These are phyloP conservation scores for Misgurnus mizolepis DNA, from an alignment of 2,113 vertebrate species.

Conservation along the genomic window DNA sequence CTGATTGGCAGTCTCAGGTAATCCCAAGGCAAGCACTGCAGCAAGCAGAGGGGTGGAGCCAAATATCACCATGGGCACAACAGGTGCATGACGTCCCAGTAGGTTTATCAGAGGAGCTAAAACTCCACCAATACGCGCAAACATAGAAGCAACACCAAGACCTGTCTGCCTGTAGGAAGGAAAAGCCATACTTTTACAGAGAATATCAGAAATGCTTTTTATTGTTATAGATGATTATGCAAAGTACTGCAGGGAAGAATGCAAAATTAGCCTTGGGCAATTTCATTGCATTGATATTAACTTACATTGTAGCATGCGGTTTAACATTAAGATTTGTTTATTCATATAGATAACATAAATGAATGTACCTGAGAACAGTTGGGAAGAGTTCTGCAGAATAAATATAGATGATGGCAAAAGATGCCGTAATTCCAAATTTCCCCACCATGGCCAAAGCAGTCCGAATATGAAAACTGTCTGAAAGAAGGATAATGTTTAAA, in stretches of 20 bases:
- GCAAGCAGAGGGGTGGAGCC: slow-evolving; percentile 72
- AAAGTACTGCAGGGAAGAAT: too few relatives aligned
- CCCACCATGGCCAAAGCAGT: slow-evolving; percentile 75
- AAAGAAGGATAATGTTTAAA: background rate
- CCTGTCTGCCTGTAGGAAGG: slow-evolving; percentile 77
- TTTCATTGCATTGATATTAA: background rate
- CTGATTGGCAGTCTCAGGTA: slow-evolving; percentile 75
- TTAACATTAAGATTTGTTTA: background rate
- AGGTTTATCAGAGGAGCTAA: slow-evolving; percentile 75
- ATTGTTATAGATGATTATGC: too few relatives aligned
- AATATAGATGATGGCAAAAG: slow-evolving; percentile 79
- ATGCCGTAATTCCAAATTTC: slow-evolving; percentile 83
- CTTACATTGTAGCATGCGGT: background rate
- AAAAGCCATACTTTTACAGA: too few relatives aligned
- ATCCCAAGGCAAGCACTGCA: slow-evolving; percentile 69
- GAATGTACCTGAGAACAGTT: slow-evolving; percentile 77
- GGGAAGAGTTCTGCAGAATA: slow-evolving; percentile 83
- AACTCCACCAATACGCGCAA: slow-evolving; percentile 77
- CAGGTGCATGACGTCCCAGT: slow-evolving; percentile 61
- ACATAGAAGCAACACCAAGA: slow-evolving; percentile 76
- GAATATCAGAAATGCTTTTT: too few relatives aligned
- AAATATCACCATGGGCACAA: slow-evolving; percentile 72
- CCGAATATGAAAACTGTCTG: slow-evolving; percentile 69
- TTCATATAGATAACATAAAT: slow-evolving; percentile 14
- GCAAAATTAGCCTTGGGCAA: too few relatives aligned